Evolutionary conservation across 2,888 invertebrate species (phyloP).

Genomic region (Chelonus formosanus): DNA sequence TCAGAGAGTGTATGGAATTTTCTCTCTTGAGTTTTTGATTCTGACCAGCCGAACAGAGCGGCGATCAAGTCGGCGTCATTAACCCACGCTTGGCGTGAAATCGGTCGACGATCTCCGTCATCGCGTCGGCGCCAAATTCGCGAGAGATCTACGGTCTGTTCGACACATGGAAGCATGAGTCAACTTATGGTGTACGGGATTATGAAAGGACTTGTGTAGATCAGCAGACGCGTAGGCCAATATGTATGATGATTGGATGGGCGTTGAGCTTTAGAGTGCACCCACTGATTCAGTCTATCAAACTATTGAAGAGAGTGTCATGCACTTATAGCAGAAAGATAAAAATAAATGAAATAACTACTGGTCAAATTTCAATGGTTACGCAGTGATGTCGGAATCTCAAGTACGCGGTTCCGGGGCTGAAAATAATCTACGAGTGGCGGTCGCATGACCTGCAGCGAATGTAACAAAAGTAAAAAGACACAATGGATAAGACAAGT

Average conservation of each 20-base stretch:
- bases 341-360: constrained; percentile 20
- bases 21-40: too few species aligned
- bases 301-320: constrained; percentile 1
- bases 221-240: constrained; percentile 30
- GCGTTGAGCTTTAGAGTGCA: constrained; percentile 29
- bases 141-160: constrained; percentile 1
- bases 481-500: constrained; percentile 39
- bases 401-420: constrained; percentile 54
- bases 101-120: constrained; percentile 17
- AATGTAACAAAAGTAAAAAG: constrained; percentile 55
- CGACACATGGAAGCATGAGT: constrained; percentile 12
- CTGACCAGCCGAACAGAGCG: too few species aligned
- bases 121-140: constrained; percentile 16
- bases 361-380: constrained; percentile 24
- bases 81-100: constrained; percentile 13
- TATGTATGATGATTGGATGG: constrained; percentile 20
- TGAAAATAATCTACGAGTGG: constrained; percentile 54
- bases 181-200: constrained; percentile 12
- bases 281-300: constrained; percentile 30
- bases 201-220: constrained; percentile 15
- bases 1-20: too few species aligned
- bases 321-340: constrained; percentile 5
- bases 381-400: constrained; percentile 44
- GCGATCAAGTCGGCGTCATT: not conserved
- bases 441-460: constrained; percentile 58